phyloP scores from a whole-genome alignment of 2,888 invertebrate genomes.

The Eupeodes luniger region DNA sequence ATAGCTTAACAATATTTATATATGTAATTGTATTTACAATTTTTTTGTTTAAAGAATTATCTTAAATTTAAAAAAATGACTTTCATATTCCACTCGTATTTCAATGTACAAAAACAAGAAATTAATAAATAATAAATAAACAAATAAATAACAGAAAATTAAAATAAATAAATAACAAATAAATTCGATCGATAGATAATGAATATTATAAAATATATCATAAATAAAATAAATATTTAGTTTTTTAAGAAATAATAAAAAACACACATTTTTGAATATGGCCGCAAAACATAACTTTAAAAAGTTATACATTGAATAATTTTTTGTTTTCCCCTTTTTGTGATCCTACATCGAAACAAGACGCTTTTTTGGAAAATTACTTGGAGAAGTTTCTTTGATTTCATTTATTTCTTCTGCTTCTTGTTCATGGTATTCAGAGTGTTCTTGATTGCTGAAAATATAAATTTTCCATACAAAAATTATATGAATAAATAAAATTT shows the following conservation, averaged over 20 bases:
- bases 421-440: constrained; percentile 81
- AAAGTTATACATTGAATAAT: background rate
- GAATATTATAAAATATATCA: constrained; percentile 20
- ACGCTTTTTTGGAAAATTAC: constrained; percentile 10
- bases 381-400: constrained; percentile 46
- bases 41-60: constrained; percentile 1
- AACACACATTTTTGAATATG: constrained; percentile 66
- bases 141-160: constrained; percentile 59
- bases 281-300: constrained; percentile 60
- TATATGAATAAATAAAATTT: no score
- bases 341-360: constrained; percentile 55
- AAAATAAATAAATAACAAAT: constrained; percentile 63
- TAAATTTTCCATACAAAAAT: background rate
- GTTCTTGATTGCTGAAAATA: constrained; percentile 64
- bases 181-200: constrained; percentile 69
- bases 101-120: constrained; percentile 72
- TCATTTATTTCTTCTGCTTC: constrained; percentile 78
- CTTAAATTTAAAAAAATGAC: constrained; percentile 79
- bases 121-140: constrained; percentile 63
- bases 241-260: constrained; percentile 1
- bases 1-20: constrained; percentile 23
- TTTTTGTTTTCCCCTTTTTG: background rate
- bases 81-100: constrained; percentile 81
- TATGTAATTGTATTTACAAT: constrained; percentile 59
- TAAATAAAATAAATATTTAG: constrained; percentile 62